Evolutionary conservation across 2,113 vertebrate genomes (phyloP), one percentile per base, ranked within the genome.

Genomic region (Lepus timidus): DNA sequence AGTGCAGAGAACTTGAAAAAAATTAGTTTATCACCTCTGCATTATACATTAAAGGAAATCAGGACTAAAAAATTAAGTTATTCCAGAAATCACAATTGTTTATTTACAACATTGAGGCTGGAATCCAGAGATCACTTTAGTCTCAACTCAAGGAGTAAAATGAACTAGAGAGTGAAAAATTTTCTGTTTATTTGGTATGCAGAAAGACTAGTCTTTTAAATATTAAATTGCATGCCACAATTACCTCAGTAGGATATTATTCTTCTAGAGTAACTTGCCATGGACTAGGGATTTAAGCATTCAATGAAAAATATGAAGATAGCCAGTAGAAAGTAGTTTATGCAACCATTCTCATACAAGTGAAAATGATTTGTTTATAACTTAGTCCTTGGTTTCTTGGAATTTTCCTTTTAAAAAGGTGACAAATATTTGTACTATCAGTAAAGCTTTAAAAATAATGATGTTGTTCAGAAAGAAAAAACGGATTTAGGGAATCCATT

Each of bases 401-500:
- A 90, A 85, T 85, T 80, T 88, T 96, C 29, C 31, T 71, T 44
- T 94, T 68, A 62, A 73, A 81, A 86, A 80, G 51, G 44, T 85
- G 96, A 92, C 25, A 74, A 70, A 76, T 73, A 89, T 82, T 85
- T 94, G 29, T 70, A 51, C 16, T 80, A 88, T 86, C 61, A 75
- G 31, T 95, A 92, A 90, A 95, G 71, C 16, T 71, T 85, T 70
- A 76, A 20, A 93, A 92, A 71, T 58, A 95, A 55, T 36, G 31
- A 52, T 68, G 49, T 55, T 90, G 73, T 93, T 92, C 52, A 89
- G 25, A 83, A 85, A 92, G 14, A 79, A 58, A 93, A 95, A 90
- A 86, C 73, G 61, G 68, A 52, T 95, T 90, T 85, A 36, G 51
- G 27, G 78, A 93, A 93, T 95, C 92, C 75, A 83, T 86, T 97